phyloP scores from a whole-genome alignment of 92 coral and sea anemone genomes.

The Ricordea florida region DNA sequence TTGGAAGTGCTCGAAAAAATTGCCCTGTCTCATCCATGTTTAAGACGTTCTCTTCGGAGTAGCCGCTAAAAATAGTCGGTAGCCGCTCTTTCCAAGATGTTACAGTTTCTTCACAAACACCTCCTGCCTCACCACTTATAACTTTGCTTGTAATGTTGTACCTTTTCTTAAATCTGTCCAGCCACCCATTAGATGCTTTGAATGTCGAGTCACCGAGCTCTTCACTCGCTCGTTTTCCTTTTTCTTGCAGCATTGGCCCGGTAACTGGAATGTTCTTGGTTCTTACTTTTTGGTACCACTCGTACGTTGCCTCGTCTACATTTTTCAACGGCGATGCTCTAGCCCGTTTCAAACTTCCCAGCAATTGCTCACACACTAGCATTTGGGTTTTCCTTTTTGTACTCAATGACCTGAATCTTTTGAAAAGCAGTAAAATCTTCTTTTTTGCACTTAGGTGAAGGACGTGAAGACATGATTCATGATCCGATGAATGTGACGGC shows the following conservation, averaged over 20 bases:
- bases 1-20: conserved; percentile 54
- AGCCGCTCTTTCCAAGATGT: background rate
- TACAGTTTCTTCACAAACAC: background rate
- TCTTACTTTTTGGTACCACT: conserved; percentile 17
- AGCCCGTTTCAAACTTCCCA: conserved; percentile 29
- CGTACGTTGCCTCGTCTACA: background rate
- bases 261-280: background rate
- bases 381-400: conserved; percentile 28
- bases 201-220: conserved; percentile 45
- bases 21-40: conserved; percentile 60
- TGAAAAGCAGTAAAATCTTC: conserved; percentile 8
- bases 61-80: background rate
- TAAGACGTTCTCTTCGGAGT: conserved; percentile 26
- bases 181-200: conserved; percentile 29
- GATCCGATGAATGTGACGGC: no score
- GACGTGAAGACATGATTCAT: no score
- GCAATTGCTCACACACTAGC: conserved; percentile 36
- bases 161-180: conserved; percentile 2
- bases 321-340: background rate
- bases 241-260: background rate
- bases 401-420: conserved; percentile 8
- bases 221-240: conserved; percentile 18
- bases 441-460: conserved; percentile 8
- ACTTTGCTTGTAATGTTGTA: background rate
- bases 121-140: conserved; percentile 7